Base-by-base conservation (phyloP, 2,888 invertebrate species). In the Neoaliturus tenellus region DNA sequence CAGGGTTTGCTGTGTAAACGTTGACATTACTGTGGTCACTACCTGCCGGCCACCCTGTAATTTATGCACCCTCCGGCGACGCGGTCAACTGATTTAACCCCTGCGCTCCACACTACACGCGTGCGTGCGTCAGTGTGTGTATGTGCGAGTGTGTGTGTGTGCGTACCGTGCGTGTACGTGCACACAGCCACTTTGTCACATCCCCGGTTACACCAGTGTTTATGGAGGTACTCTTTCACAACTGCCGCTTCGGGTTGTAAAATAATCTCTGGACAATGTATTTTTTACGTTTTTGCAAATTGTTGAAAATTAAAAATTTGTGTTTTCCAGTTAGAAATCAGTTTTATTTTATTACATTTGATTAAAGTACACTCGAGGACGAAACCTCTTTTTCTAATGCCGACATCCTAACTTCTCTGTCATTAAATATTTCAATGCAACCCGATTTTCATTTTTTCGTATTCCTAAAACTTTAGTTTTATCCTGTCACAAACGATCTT, bases 61-160 rank as follows among this genome's bases (percentile, higher is more conserved):
- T 75, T 35, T 75, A 75, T 75, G 75, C 75, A 75, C 75, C 75
- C 75, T 44, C 44, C 17, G n/a, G 39, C 48, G 75, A 25, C 10
- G 75, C 48, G 75, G 75, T 75, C 75, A 75, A 75, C 75, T 75
- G 75, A 41, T 41, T 75, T 75, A 75, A 75, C 75, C 75, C 75
- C 35, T n/a, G n/a, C n/a, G n/a, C n/a, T n/a, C n/a, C n/a, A n/a
- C 35, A 12, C n/a, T 33, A 10, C 20, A 28, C 28, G 75, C 75
- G 75, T 75, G 75, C 28, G 75, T n/a, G 48, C 14, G 28, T n/a
- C 39, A 31, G 67, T 33, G 31, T 33, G 33, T 69, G 39, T 69
- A 39, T 5, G 31, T 35, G 28, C 17, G 55, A 5, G 55, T 20
- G 25, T 20, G 20, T 55, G 12, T 8, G 55, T 55, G 6, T 48